phyloP scores from a whole-genome alignment of 92 coral and sea anemone genomes.

The Actinernus sp. region DNA sequence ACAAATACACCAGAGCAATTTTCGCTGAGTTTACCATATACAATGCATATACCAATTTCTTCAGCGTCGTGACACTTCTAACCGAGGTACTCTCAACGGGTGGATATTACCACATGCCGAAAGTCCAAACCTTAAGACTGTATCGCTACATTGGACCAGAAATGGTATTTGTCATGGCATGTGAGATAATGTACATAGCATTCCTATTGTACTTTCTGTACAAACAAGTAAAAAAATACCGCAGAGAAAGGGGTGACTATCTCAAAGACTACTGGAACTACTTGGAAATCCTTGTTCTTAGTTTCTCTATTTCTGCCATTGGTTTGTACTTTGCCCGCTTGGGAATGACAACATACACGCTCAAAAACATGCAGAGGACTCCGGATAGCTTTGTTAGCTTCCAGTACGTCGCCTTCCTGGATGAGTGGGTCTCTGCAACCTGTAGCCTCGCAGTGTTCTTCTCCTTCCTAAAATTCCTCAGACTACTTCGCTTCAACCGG shows the following conservation, averaged over 20 bases:
- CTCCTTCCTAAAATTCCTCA: slow-evolving; percentile 87
- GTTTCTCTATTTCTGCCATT: slow-evolving; percentile 67
- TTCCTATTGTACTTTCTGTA: slow-evolving; percentile 78
- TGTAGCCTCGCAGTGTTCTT: slow-evolving; percentile 91
- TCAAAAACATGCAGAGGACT: slow-evolving; percentile 66
- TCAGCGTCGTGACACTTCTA: slow-evolving; percentile 77
- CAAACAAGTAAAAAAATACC: slow-evolving; percentile 83
- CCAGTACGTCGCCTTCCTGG: slow-evolving; percentile 93
- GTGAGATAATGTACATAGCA: slow-evolving; percentile 77
- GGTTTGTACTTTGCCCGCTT: slow-evolving; percentile 66
- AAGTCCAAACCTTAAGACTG: slow-evolving; percentile 75
- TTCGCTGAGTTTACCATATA: slow-evolving; percentile 86
- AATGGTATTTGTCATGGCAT: slow-evolving; percentile 90
- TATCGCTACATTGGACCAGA: slow-evolving; percentile 92
- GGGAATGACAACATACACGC: slow-evolving; percentile 56
- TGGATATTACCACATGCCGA: slow-evolving; percentile 71
- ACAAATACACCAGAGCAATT: slow-evolving; percentile 79
- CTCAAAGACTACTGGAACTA: slow-evolving; percentile 89
- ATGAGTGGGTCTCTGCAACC: slow-evolving; percentile 93
- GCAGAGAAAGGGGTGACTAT: slow-evolving; percentile 57
- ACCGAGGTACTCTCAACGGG: slow-evolving; percentile 81
- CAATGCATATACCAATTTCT: slow-evolving; percentile 86
- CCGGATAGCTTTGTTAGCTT: slow-evolving; percentile 66
- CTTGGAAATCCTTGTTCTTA: slow-evolving; percentile 80
- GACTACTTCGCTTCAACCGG: slow-evolving; percentile 91